Evolutionary conservation across 2,797 vertebrate species (phyloP).

Genomic region (Rhynchotus rufescens): DNA sequence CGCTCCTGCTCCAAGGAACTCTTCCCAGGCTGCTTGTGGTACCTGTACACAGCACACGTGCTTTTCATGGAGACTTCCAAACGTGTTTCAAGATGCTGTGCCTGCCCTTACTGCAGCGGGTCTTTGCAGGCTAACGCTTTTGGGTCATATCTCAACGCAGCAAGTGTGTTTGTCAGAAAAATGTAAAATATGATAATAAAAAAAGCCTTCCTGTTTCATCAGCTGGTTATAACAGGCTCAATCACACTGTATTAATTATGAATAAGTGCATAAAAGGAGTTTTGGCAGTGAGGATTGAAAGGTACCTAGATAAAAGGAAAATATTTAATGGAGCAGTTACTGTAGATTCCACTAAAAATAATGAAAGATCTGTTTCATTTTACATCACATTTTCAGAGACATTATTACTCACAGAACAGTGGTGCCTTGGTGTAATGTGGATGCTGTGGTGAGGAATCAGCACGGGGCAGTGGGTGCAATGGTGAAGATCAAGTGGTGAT

Average conservation of each 20-base stretch:
- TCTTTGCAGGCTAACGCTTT: accelerated
- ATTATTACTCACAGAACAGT: neutral
- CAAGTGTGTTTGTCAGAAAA: neutral
- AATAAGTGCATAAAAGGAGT: neutral
- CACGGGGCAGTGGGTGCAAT: neutral
- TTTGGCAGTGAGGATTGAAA: neutral
- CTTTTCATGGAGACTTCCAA: neutral
- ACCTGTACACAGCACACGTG: accelerated
- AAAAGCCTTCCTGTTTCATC: neutral
- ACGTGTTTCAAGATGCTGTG: neutral
- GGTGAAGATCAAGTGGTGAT: too few relatives aligned
- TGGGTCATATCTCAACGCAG: neutral
- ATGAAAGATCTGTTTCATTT: neutral
- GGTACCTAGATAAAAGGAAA: neutral
- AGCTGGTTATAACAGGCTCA: neutral
- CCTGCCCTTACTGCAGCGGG: neutral
- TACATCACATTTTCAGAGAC: constrained; percentile 1
- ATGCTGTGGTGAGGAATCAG: constrained; percentile 19
- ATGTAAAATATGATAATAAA: neutral
- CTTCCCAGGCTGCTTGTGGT: neutral
- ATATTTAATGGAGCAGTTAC: neutral
- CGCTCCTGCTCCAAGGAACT: neutral
- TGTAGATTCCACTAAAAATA: neutral
- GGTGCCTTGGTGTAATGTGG: constrained; percentile 16
- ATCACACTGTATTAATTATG: neutral